Conservation (phyloP, 1,140 invertebrate species). For the Uloborus diversus region DNA sequence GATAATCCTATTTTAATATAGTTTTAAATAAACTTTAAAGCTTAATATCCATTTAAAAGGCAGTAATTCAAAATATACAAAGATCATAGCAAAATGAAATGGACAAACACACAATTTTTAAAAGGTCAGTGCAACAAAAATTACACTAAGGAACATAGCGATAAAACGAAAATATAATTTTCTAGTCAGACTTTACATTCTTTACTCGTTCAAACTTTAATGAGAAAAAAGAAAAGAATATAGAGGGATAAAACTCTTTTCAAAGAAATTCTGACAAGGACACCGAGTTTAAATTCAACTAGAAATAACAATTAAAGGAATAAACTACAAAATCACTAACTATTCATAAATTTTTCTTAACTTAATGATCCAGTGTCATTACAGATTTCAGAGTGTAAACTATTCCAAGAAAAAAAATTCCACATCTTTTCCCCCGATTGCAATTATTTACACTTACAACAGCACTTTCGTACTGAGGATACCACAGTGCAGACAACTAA, state of each 20-base stretch:
- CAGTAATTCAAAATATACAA: slow-evolving; percentile 22
- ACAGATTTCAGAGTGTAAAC: slow-evolving; percentile 25
- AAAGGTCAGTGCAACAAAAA: slow-evolving; percentile 47
- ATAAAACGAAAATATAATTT: slow-evolving; percentile 18
- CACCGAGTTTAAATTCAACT: slow-evolving; percentile 52
- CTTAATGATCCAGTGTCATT: slow-evolving; percentile 21
- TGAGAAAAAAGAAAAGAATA: slow-evolving; percentile 4
- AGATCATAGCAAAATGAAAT: slow-evolving; percentile 21
- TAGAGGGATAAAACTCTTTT: slow-evolving; percentile 31
- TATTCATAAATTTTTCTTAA: slow-evolving; percentile 43
- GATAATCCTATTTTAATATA: slow-evolving; percentile 39
- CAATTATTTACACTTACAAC: slow-evolving; percentile 3
- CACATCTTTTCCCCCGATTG: background rate
- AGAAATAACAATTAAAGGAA: slow-evolving; percentile 46
- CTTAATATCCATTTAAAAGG: slow-evolving; percentile 24
- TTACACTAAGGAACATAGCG: slow-evolving; percentile 39
- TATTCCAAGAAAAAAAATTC: slow-evolving; percentile 35
- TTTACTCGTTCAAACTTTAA: slow-evolving; percentile 10
- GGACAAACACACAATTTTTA: background rate
- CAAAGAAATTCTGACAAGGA: slow-evolving; percentile 19
- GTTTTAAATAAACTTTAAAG: slow-evolving; percentile 33
- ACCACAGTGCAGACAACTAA: slow-evolving; percentile 51
- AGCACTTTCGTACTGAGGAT: slow-evolving; percentile 15
- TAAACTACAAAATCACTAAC: slow-evolving; percentile 56
- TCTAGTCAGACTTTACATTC: background rate